A percentile compares a stretch with the other conserved stretches of the same genome.
Evolutionary conservation across 2,888 invertebrate genomes (phyloP).

Genomic region (Andrena trimmerana): DNA sequence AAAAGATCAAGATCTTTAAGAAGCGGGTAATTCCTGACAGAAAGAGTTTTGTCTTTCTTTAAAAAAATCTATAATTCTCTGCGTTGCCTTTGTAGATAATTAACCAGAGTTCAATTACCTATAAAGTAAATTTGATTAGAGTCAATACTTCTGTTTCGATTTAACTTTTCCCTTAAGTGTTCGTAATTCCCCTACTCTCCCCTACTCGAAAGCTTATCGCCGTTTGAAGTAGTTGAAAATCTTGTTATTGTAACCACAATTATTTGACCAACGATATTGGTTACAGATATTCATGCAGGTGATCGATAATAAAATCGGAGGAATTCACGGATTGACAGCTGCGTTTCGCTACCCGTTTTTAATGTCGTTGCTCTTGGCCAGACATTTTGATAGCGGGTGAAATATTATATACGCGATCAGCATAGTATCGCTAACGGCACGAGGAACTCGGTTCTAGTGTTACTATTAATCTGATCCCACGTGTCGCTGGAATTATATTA

Average conservation of each 20-base stretch:
- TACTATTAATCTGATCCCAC: slow-evolving; percentile 68
- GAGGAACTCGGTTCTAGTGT: slow-evolving; percentile 61
- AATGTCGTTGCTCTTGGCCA: slow-evolving; percentile 61
- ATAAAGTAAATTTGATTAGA: too few relatives aligned
- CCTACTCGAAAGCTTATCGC: neutral
- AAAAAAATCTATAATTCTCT: too few relatives aligned
- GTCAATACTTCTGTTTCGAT: too few relatives aligned
- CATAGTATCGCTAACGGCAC: slow-evolving; percentile 60
- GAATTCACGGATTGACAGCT: slow-evolving; percentile 9
- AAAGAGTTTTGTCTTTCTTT: too few relatives aligned
- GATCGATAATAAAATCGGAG: slow-evolving; percentile 31
- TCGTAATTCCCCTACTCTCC: too few relatives aligned
- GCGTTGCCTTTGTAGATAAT: too few relatives aligned
- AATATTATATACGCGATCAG: slow-evolving; percentile 69
- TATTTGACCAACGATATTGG: slow-evolving; percentile 29
- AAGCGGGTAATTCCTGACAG: too few relatives aligned
- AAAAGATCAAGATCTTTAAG: too few relatives aligned
- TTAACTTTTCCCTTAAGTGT: too few relatives aligned
- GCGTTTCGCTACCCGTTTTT: slow-evolving; percentile 1
- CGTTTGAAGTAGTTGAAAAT: neutral
- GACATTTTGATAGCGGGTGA: slow-evolving; percentile 50
- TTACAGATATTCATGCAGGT: neutral
- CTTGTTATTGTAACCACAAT: slow-evolving; percentile 1
- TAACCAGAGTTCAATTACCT: too few relatives aligned
- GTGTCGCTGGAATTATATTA: slow-evolving; percentile 67